phyloP scores from a whole-genome alignment of 2,797 vertebrate genomes.

The Okamejei kenojei region DNA sequence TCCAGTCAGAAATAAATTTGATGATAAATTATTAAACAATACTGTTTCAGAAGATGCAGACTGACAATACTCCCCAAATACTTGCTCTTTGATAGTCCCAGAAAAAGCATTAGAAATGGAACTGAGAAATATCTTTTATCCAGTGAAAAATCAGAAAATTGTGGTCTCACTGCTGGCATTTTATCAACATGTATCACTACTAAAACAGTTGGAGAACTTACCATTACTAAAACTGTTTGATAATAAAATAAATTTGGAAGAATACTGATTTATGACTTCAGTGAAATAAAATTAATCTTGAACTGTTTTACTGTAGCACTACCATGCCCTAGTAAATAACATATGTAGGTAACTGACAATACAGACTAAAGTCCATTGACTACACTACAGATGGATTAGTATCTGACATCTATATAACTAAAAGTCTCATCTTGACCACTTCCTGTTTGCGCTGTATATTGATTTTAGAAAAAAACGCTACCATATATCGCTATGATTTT shows the following conservation, averaged over 20 bases:
- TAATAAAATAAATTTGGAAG: neutral
- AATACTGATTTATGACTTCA: neutral
- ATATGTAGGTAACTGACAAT: too few relatives aligned
- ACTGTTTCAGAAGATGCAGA: neutral
- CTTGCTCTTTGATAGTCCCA: neutral
- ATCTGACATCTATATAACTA: too few relatives aligned
- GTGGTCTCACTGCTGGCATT: neutral
- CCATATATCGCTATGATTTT: too few relatives aligned
- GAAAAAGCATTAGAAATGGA: neutral
- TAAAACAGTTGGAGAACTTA: neutral
- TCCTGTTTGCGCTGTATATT: too few relatives aligned
- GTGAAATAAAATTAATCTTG: neutral
- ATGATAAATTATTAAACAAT: conserved; percentile 7
- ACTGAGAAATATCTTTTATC: neutral
- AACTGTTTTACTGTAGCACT: neutral
- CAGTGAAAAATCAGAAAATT: neutral
- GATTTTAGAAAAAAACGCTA: too few relatives aligned
- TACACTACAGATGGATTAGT: too few relatives aligned
- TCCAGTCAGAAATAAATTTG: neutral
- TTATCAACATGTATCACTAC: neutral
- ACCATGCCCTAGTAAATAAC: neutral
- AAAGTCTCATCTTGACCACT: too few relatives aligned
- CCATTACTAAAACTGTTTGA: neutral
- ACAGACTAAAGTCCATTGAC: too few relatives aligned
- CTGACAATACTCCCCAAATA: neutral